Conservation (phyloP, 2,888 invertebrate genomes). For the Thereva nobilitata region DNA sequence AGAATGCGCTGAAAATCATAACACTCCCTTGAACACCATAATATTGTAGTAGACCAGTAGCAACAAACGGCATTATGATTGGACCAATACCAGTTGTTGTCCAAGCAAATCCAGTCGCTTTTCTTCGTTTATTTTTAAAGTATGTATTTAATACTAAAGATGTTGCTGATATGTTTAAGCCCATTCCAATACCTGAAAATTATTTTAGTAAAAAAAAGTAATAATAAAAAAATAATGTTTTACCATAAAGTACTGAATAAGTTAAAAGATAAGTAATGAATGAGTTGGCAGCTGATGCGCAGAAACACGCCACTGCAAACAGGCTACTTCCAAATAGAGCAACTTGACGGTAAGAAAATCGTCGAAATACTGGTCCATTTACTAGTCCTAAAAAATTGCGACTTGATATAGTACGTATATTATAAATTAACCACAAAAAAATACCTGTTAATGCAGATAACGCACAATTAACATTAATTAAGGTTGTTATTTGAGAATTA, state of each 20-base stretch:
- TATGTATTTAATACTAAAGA: slow-evolving; percentile 74
- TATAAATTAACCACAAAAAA: slow-evolving; percentile 36
- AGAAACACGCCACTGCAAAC: slow-evolving; percentile 64
- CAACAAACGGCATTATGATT: slow-evolving; percentile 72
- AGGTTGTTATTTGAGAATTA: slow-evolving; percentile 70
- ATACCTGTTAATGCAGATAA: slow-evolving; percentile 72
- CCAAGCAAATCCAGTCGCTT: slow-evolving; percentile 73
- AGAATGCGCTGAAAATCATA: slow-evolving; percentile 68
- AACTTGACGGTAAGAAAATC: slow-evolving; percentile 70
- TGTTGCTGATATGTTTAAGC: slow-evolving; percentile 70
- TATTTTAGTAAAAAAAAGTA: not conserved
- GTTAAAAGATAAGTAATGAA: slow-evolving; percentile 68
- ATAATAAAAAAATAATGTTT: slow-evolving; percentile 44
- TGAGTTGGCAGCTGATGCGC: slow-evolving; percentile 65
- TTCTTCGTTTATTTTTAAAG: slow-evolving; percentile 70
- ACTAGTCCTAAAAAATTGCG: slow-evolving; percentile 55
- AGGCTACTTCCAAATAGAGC: slow-evolving; percentile 65
- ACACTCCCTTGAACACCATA: slow-evolving; percentile 71
- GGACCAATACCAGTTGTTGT: slow-evolving; percentile 74
- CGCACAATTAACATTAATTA: slow-evolving; percentile 73
- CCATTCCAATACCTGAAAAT: slow-evolving; percentile 59
- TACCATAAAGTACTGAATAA: slow-evolving; percentile 72
- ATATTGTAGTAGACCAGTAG: slow-evolving; percentile 65
- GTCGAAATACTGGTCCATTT: slow-evolving; percentile 72
- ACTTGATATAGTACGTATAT: too few relatives aligned